These are phyloP conservation scores for Reticulitermes speratus DNA, from an alignment of 1,140 invertebrate genomes.

Conservation along the genomic window DNA sequence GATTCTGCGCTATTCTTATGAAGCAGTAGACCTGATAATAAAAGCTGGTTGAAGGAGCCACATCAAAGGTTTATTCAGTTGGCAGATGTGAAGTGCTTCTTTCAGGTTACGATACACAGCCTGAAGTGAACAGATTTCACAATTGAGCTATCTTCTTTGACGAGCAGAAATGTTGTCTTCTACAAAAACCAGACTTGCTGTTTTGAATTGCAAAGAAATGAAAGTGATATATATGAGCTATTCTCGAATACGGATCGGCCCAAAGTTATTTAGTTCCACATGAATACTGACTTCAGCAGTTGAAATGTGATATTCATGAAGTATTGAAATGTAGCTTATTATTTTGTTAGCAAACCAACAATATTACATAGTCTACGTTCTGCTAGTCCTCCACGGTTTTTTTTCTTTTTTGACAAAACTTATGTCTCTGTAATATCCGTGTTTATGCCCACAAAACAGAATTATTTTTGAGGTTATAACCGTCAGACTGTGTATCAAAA, in stretches of 20 bases:
- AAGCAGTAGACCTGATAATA: conserved; percentile 1
- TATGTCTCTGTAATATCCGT: too few relatives aligned
- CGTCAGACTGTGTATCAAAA: too few relatives aligned
- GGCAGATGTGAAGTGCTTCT: too few relatives aligned
- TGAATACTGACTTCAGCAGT: not conserved
- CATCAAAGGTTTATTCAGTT: not conserved
- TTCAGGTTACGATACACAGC: not conserved
- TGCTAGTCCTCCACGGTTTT: too few relatives aligned
- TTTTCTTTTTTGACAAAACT: too few relatives aligned
- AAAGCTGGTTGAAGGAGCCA: not conserved
- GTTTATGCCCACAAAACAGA: too few relatives aligned
- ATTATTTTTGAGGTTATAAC: too few relatives aligned
- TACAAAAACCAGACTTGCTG: not conserved
- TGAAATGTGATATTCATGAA: too few relatives aligned
- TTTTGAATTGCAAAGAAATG: not conserved
- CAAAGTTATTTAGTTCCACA: not conserved
- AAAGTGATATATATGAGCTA: not conserved
- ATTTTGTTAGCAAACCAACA: too few relatives aligned
- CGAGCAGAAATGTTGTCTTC: not conserved
- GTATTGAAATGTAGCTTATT: too few relatives aligned
- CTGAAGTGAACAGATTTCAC: not conserved
- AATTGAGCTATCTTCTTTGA: conserved; percentile 2
- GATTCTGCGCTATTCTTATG: not conserved
- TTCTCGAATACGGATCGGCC: not conserved
- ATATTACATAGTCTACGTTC: too few relatives aligned